Evolutionary conservation across 2,113 vertebrate genomes (phyloP).

Genomic region (Columbina picui): DNA sequence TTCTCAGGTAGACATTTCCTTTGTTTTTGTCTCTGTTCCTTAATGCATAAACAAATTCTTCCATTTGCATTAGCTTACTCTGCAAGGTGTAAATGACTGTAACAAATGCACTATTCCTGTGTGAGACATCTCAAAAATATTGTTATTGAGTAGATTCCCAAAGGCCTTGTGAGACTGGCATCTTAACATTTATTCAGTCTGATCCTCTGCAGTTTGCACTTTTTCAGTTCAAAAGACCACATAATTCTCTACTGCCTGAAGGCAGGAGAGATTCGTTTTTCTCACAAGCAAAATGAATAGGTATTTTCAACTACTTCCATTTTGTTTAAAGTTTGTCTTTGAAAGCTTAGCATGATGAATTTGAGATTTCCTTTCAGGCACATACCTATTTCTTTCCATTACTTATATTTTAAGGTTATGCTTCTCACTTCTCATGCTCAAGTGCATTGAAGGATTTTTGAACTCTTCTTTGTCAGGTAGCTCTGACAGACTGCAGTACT

Average conservation of each 20-base stretch:
- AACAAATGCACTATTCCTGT: not conserved
- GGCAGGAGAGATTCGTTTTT: conserved; percentile 47
- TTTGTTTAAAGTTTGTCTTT: conserved; percentile 65
- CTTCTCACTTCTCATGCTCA: conserved; percentile 5
- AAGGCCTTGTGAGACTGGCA: not conserved
- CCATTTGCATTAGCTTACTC: not conserved
- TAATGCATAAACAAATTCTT: not conserved
- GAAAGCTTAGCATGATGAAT: conserved; percentile 40
- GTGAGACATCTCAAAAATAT: conserved; percentile 28
- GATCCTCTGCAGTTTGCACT: conserved; percentile 8
- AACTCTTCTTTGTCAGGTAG: not conserved
- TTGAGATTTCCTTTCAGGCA: conserved; percentile 39
- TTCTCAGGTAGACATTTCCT: not conserved
- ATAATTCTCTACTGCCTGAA: conserved; percentile 43
- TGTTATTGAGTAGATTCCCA: not conserved
- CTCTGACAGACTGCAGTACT: not conserved
- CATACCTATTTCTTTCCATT: conserved; percentile 1
- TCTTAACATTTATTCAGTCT: conserved; percentile 61
- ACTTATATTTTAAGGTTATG: conserved; percentile 35
- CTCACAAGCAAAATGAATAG: conserved; percentile 59
- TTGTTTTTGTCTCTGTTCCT: not conserved
- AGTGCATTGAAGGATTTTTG: not conserved
- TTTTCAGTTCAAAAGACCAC: conserved; percentile 28
- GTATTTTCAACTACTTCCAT: conserved; percentile 51
- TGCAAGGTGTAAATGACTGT: conserved; percentile 12